These are phyloP conservation scores for Cephus spinipes DNA, from an alignment of 2,888 invertebrate genomes.

Conservation along the genomic window DNA sequence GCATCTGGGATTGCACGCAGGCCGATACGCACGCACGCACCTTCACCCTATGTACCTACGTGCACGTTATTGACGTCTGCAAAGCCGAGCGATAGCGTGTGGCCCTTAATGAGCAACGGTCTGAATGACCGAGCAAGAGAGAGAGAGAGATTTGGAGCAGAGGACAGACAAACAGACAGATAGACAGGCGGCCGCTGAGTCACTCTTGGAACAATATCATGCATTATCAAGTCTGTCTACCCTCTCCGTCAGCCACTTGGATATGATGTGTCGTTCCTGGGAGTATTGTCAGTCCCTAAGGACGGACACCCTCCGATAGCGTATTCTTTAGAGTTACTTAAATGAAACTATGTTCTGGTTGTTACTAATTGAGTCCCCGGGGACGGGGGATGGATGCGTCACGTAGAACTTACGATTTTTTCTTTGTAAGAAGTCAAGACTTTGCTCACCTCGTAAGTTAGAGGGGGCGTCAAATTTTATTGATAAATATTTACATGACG, in stretches of 20 bases:
- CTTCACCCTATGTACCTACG: neutral
- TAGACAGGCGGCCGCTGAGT: conserved; percentile 55
- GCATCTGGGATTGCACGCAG: neutral
- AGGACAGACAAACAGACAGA: conserved; percentile 23
- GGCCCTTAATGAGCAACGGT: neutral
- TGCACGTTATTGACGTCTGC: neutral
- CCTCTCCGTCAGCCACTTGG: neutral
- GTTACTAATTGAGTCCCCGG: neutral
- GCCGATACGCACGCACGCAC: conserved; percentile 6
- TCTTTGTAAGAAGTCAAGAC: neutral
- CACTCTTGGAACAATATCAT: conserved; percentile 41
- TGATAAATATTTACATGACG: neutral
- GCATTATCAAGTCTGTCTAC: conserved; percentile 38
- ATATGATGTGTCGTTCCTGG: neutral
- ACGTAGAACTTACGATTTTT: neutral
- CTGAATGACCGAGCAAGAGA: neutral
- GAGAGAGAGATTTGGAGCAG: neutral
- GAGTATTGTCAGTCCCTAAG: neutral
- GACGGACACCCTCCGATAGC: neutral
- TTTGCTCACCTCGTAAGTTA: neutral
- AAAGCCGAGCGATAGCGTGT: conserved; percentile 3
- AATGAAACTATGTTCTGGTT: neutral
- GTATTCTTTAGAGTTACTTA: neutral
- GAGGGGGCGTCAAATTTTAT: neutral
- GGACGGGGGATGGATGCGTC: neutral